phyloP scores from a whole-genome alignment of 2,888 invertebrate species.

The Sinohyriopsis cumingii region DNA sequence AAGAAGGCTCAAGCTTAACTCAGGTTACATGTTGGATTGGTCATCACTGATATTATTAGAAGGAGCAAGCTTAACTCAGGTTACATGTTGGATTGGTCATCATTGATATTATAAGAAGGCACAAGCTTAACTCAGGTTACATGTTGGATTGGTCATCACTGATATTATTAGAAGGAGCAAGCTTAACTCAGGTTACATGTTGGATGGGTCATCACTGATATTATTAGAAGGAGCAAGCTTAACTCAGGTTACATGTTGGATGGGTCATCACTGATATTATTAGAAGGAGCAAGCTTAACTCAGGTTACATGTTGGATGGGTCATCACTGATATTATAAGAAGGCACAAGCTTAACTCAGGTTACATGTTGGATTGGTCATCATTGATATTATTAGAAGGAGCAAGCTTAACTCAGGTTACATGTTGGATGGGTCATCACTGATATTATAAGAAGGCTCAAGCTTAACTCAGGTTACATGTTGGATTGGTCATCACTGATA shows the following conservation, averaged over 20 bases:
- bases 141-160: background rate
- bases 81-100: constrained; percentile 19
- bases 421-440: too few species aligned
- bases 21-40: constrained; percentile 46
- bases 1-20: constrained; percentile 63
- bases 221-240: constrained; percentile 63
- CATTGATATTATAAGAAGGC: background rate
- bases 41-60: constrained; percentile 57
- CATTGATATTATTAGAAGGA: too few species aligned
- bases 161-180: too few species aligned
- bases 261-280: constrained; percentile 54
- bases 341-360: background rate
- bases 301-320: constrained; percentile 46
- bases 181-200: too few species aligned
- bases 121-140: background rate
- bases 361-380: background rate
- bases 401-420: too few species aligned
- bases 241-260: constrained; percentile 58
- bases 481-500: constrained; percentile 40
- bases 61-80: constrained; percentile 67
- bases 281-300: constrained; percentile 63
- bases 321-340: background rate
- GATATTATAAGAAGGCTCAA: constrained; percentile 61
- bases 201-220: constrained; percentile 54
- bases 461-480: constrained; percentile 63